phyloP scores from a whole-genome alignment of 2,888 invertebrate genomes.

The Deroplatys truncata region DNA sequence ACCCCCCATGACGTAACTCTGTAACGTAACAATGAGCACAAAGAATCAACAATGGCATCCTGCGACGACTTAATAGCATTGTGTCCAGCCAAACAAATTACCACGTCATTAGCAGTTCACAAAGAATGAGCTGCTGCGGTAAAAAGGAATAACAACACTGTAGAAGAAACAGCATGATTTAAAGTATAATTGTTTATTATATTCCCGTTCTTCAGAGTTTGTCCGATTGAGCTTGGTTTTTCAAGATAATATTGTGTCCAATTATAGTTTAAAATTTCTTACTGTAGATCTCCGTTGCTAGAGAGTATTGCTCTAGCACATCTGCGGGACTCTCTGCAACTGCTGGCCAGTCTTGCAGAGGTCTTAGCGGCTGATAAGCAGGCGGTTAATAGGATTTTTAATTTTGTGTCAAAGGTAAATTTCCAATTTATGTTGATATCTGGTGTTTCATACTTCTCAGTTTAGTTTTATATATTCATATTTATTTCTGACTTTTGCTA shows the following conservation, averaged over 20 bases:
- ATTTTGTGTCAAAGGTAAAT: too few relatives aligned
- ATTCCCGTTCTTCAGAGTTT: not conserved
- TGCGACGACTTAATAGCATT: constrained; percentile 8
- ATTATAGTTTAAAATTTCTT: too few relatives aligned
- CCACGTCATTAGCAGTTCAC: not conserved
- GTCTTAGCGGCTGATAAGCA: too few relatives aligned
- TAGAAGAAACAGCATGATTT: not conserved
- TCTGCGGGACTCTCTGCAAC: too few relatives aligned
- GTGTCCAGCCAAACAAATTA: constrained; percentile 16
- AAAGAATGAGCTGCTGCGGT: not conserved
- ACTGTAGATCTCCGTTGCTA: too few relatives aligned
- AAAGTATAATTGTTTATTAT: constrained; percentile 12
- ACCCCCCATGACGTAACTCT: constrained; percentile 13
- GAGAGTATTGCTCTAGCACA: too few relatives aligned
- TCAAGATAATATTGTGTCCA: not conserved
- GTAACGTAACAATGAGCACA: constrained; percentile 8
- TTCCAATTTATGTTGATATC: too few relatives aligned
- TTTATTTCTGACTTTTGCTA: too few relatives aligned
- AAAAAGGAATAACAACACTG: not conserved
- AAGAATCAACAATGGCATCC: constrained; percentile 15
- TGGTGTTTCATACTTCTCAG: too few relatives aligned
- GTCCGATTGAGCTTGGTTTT: not conserved
- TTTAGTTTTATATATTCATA: too few relatives aligned
- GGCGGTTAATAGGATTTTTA: too few relatives aligned
- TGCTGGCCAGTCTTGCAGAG: too few relatives aligned